Conservation (phyloP, 2,888 invertebrate species). For the Lomographa bimaculata region DNA sequence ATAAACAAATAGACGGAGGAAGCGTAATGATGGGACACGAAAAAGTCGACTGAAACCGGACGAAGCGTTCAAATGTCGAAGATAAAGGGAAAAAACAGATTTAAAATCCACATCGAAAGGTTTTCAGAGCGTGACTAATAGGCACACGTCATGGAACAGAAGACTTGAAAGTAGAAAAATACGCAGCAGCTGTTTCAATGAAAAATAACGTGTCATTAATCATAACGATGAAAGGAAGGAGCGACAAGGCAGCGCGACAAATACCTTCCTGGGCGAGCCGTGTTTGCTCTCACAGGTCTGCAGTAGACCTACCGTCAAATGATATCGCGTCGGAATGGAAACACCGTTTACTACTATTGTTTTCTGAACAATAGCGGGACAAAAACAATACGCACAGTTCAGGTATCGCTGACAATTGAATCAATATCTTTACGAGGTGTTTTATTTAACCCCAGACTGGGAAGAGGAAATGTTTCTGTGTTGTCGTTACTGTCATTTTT, state of each 20-base stretch:
- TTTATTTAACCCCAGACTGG: constrained; percentile 21
- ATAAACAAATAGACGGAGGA: constrained; percentile 36
- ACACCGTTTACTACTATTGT: constrained; percentile 53
- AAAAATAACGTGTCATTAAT: constrained; percentile 80
- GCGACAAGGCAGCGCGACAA: constrained; percentile 70
- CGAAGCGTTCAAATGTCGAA: constrained; percentile 45
- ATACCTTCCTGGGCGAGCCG: constrained; percentile 63
- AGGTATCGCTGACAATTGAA: constrained; percentile 45
- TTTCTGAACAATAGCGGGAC: constrained; percentile 45
- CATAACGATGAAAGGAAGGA: constrained; percentile 74
- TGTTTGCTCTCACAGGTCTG: constrained; percentile 56
- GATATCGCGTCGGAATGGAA: constrained; percentile 48
- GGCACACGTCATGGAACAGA: constrained; percentile 70
- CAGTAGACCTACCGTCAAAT: constrained; percentile 37
- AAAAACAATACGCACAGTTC: constrained; percentile 49
- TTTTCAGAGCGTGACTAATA: constrained; percentile 74
- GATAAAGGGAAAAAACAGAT: constrained; percentile 51
- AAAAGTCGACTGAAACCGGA: constrained; percentile 43
- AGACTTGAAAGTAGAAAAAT: constrained; percentile 73
- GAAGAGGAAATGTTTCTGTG: constrained; percentile 16
- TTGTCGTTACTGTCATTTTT: constrained; percentile 17
- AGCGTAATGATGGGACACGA: constrained; percentile 38
- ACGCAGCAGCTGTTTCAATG: constrained; percentile 76
- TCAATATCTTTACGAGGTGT: constrained; percentile 40
- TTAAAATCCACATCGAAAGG: constrained; percentile 63